phyloP scores from a whole-genome alignment of 35 echinoderm and acorn worm species.

The Nesometra sesokonis region DNA sequence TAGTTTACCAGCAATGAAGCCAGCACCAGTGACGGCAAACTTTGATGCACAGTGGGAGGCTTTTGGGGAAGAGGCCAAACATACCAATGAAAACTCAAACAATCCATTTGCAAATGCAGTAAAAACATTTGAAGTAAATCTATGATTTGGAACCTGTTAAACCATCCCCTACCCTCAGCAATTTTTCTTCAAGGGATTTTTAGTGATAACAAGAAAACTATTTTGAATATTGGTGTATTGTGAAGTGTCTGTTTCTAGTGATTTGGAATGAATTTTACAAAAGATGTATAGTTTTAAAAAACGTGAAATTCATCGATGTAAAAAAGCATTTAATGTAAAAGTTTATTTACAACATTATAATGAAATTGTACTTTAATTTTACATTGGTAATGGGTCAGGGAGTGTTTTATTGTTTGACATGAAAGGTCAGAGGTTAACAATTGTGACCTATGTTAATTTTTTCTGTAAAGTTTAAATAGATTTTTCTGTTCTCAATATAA shows the following conservation, averaged over 20 bases:
- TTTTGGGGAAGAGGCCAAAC: conserved; percentile 17
- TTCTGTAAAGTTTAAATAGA: too few relatives aligned
- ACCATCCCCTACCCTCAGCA: too few relatives aligned
- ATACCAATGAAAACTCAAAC: background rate
- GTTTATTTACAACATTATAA: background rate
- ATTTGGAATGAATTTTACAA: background rate
- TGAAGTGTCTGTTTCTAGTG: background rate
- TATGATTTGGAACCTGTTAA: conserved; percentile 24
- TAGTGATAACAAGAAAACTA: background rate
- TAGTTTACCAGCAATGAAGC: conserved; percentile 39
- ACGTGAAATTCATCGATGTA: background rate
- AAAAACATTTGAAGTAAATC: conserved; percentile 96
- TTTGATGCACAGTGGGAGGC: conserved; percentile 56
- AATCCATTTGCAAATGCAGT: conserved; percentile 83
- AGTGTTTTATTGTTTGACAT: background rate
- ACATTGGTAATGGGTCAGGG: background rate
- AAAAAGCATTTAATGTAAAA: background rate
- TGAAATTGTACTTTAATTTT: background rate
- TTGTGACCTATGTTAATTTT: background rate
- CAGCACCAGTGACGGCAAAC: conserved; percentile 16
- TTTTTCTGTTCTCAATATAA: too few relatives aligned
- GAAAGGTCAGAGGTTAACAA: background rate
- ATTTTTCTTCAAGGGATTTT: background rate
- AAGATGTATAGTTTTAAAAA: background rate
- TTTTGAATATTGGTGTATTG: background rate